Evolutionary conservation across 1,140 invertebrate species (phyloP).

Genomic region (Linepithema humile): DNA sequence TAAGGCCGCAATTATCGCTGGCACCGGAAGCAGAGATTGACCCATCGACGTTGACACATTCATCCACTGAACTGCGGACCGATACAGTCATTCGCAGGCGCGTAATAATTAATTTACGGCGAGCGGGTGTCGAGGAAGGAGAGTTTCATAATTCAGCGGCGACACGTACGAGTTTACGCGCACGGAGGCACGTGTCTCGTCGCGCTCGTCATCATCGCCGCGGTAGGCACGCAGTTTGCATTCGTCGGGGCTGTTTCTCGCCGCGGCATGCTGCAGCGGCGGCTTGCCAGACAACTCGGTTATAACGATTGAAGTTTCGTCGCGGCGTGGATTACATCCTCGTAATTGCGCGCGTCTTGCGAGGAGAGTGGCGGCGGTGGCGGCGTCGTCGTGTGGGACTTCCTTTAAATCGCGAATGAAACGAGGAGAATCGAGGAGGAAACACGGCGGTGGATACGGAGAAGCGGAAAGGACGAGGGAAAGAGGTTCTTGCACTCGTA

Average conservation of each 20-base stretch:
- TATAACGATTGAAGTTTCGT: conserved; percentile 78
- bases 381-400: conserved; percentile 5
- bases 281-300: conserved; percentile 73
- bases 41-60: not conserved
- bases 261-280: conserved; percentile 51
- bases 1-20: not conserved
- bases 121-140: not conserved
- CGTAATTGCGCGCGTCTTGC: conserved; percentile 62
- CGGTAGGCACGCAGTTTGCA: conserved; percentile 52
- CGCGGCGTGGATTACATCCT: conserved; percentile 67
- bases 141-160: conserved; percentile 61
- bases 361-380: not conserved
- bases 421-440: conserved; percentile 20
- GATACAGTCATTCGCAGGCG: conserved; percentile 47
- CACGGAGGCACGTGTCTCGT: conserved; percentile 64
- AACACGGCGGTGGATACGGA: not conserved
- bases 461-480: not conserved
- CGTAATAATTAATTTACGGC: conserved; percentile 66
- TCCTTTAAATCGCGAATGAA: conserved; percentile 51
- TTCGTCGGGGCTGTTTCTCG: conserved; percentile 70
- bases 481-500: conserved; percentile 40
- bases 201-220: conserved; percentile 54
- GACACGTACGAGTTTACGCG: conserved; percentile 65
- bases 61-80: not conserved
- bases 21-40: not conserved